Conservation (phyloP, 2,113 vertebrate genomes). For the Kryptolebias marmoratus region DNA sequence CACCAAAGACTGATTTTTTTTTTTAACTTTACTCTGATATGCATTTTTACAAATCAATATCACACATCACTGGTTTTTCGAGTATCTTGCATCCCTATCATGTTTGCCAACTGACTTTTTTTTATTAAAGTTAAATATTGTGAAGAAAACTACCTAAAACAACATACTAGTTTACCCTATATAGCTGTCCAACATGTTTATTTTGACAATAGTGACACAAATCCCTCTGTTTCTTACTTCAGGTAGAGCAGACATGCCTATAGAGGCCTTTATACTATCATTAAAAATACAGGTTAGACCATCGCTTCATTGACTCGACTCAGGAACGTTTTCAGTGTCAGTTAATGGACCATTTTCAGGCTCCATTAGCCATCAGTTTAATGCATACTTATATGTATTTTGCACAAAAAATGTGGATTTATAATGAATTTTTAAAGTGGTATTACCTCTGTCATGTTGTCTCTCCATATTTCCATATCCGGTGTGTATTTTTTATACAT, state of each 20-base stretch:
- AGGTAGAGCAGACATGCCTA: background rate
- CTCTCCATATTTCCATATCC: background rate
- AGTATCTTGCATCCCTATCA: too few relatives aligned
- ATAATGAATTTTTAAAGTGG: conserved; percentile 8
- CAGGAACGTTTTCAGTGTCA: background rate
- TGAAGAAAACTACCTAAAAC: background rate
- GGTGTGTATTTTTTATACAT: background rate
- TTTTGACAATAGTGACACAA: background rate
- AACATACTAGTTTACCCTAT: background rate
- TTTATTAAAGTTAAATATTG: background rate
- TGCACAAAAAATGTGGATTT: background rate
- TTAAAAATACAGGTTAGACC: background rate
- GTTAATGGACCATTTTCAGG: background rate
- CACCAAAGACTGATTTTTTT: too few relatives aligned
- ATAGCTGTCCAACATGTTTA: background rate
- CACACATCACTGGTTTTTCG: too few relatives aligned
- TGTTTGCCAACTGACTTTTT: too few relatives aligned
- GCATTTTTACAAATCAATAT: too few relatives aligned
- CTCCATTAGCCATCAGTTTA: conserved; percentile 4
- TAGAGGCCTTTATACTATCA: background rate
- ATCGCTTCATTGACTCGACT: background rate
- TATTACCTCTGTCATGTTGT: background rate
- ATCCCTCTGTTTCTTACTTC: background rate
- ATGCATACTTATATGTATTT: background rate
- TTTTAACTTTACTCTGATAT: too few relatives aligned